phyloP scores from a whole-genome alignment of 2,797 vertebrate genomes.

The Apodemus agrarius region DNA sequence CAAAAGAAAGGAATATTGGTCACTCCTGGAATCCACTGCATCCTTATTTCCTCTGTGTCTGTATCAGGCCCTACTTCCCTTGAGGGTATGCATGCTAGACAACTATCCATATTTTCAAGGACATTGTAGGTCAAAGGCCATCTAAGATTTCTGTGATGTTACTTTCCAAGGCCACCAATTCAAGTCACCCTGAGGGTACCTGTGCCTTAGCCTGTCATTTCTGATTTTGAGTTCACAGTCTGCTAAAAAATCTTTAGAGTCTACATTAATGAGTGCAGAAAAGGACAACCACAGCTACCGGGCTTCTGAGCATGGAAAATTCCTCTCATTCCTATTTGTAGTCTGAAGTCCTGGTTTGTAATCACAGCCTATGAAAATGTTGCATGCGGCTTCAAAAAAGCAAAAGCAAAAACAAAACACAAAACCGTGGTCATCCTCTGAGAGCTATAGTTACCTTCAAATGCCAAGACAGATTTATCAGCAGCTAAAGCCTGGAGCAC shows the following conservation, averaged over 20 bases:
- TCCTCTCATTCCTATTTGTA: conserved; percentile 54
- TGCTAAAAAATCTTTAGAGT: conserved; percentile 62
- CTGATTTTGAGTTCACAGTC: conserved; percentile 60
- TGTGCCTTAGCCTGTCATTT: conserved; percentile 44
- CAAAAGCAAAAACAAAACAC: conserved; percentile 54
- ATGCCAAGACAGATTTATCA: conserved; percentile 76
- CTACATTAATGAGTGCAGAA: conserved; percentile 70
- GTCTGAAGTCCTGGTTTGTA: conserved; percentile 73
- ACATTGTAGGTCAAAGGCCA: conserved; percentile 57
- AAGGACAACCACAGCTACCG: conserved; percentile 72
- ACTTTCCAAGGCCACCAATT: conserved; percentile 50
- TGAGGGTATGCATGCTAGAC: background rate
- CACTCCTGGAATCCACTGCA: background rate
- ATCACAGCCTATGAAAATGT: conserved; percentile 79
- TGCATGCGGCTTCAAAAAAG: conserved; percentile 67
- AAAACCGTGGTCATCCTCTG: conserved; percentile 66
- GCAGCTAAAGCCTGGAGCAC: conserved; percentile 68
- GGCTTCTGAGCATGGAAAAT: conserved; percentile 73
- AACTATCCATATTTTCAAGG: conserved; percentile 58
- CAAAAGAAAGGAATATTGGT: background rate
- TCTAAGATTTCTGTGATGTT: background rate
- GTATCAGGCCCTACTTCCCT: background rate
- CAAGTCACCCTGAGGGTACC: conserved; percentile 44
- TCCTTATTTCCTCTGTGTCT: conserved; percentile 16
- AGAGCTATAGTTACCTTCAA: conserved; percentile 79